phyloP scores from a whole-genome alignment of 2,797 vertebrate species.

The Onychomys leucogaster region DNA sequence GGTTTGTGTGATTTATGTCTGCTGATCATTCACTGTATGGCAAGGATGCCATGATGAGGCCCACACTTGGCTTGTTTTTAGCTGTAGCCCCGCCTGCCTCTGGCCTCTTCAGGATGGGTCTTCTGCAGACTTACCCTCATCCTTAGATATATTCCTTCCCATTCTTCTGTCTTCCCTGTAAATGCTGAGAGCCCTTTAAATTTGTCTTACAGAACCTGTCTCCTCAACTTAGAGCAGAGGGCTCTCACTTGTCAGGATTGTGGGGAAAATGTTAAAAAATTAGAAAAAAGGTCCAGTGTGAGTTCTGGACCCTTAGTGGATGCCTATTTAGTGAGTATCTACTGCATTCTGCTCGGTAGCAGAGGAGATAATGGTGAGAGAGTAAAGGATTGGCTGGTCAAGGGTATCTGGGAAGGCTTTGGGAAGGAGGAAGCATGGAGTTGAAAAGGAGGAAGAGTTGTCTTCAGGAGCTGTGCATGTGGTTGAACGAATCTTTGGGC shows the following conservation, averaged over 20 bases:
- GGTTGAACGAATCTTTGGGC: background rate
- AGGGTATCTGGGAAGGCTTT: background rate
- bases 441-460: background rate
- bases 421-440: background rate
- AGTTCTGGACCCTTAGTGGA: background rate
- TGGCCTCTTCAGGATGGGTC: background rate
- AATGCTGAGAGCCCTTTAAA: background rate
- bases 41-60: background rate
- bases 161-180: background rate
- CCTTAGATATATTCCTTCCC: background rate
- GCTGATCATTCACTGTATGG: background rate
- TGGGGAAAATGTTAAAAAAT: background rate
- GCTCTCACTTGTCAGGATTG: background rate
- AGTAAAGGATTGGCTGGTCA: constrained; percentile 12
- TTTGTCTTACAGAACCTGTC: background rate
- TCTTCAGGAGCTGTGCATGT: background rate
- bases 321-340: background rate
- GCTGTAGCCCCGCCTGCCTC: background rate
- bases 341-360: background rate
- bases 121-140: background rate
- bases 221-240: background rate
- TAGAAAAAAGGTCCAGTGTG: background rate
- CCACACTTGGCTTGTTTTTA: background rate
- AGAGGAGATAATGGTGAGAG: background rate
- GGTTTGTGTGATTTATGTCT: background rate